phyloP scores from a whole-genome alignment of 2,888 invertebrate species.

The Agapostemon virescens region DNA sequence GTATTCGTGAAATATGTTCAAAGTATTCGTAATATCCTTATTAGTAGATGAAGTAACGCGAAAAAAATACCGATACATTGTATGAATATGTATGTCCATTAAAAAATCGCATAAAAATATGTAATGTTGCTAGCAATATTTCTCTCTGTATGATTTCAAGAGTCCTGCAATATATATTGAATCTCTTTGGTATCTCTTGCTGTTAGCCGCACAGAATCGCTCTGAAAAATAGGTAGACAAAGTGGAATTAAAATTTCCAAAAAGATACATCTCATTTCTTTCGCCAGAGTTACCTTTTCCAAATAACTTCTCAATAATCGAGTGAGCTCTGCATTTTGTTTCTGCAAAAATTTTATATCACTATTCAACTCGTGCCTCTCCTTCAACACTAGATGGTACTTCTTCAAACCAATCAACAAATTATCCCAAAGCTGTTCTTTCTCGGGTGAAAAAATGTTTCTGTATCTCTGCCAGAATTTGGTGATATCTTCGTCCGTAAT shows the following conservation, averaged over 20 bases:
- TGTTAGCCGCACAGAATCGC: background rate
- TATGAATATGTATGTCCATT: slow-evolving; percentile 36
- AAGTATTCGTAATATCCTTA: slow-evolving; percentile 16
- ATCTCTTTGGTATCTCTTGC: slow-evolving; percentile 6
- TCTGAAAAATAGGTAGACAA: slow-evolving; percentile 33
- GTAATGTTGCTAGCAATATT: slow-evolving; percentile 32
- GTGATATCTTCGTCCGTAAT: slow-evolving; percentile 83
- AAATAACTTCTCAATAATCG: slow-evolving; percentile 85
- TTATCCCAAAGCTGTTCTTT: slow-evolving; percentile 88
- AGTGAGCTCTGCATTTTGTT: slow-evolving; percentile 86
- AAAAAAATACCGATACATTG: slow-evolving; percentile 26
- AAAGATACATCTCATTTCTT: background rate
- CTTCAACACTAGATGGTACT: slow-evolving; percentile 85
- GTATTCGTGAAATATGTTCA: slow-evolving; percentile 5
- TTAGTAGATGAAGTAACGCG: slow-evolving; percentile 33
- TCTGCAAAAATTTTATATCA: slow-evolving; percentile 85
- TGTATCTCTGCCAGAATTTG: slow-evolving; percentile 86
- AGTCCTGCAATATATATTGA: slow-evolving; percentile 9
- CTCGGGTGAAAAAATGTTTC: slow-evolving; percentile 83
- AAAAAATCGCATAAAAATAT: slow-evolving; percentile 29
- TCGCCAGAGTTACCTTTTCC: slow-evolving; percentile 60
- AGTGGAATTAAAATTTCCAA: slow-evolving; percentile 1
- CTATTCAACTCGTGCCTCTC: slow-evolving; percentile 86
- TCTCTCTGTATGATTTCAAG: background rate
- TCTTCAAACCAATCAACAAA: slow-evolving; percentile 84